Evolutionary conservation across 2,113 vertebrate genomes (phyloP), one percentile per base, ranked within the genome.

Genomic region (Dasyurus viverrinus): DNA sequence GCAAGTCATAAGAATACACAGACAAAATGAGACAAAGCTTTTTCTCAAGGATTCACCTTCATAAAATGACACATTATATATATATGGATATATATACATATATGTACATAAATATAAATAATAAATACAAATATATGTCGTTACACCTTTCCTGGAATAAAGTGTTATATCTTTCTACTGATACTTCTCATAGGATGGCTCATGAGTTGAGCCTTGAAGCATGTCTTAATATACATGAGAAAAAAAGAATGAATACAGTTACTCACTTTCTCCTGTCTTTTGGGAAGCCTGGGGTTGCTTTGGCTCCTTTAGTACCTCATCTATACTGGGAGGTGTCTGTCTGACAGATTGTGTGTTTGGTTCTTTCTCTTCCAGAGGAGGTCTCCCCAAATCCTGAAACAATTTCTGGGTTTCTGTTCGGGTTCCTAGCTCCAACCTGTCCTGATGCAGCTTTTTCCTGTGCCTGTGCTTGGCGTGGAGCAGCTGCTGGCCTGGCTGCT

Each of bases 261-360:
- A 98, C 98, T 93, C 98, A 98, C 98, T 97, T 92, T 97, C 95
- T 96, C 90, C 98, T 22, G 94, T 91, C 30, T 91, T 97, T 95
- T 96, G 97, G 0, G 53, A n/a, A 30, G 84, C 90, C 5, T 1
- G 2, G 0, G 47, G 84, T 52, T 26, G 48, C 92, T 76, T 95
- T n/a, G 50, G 48, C 19, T 95, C 42, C 89, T 27, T 47, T 3
- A 95, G 93, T 23, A 93, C 60, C 0, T 0, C 0, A 0, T n/a
- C 84, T 7, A 42, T 0, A 0, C 42, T 22, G 30, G 8, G 0
- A 10, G 93, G 53, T 0, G 0, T 3, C 1, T 0, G 0, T 12
- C 55, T 89, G 14, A 19, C 0, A 53, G 92, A 10, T 92, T 93
- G 47, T 91, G 46, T 24, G 90, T 68, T 0, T 26, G 36, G 54